A percentile compares a stretch with the other conserved stretches of the same genome.
These are phyloP conservation scores for Syritta pipiens DNA, from an alignment of 2,888 invertebrate genomes.

Conservation along the genomic window DNA sequence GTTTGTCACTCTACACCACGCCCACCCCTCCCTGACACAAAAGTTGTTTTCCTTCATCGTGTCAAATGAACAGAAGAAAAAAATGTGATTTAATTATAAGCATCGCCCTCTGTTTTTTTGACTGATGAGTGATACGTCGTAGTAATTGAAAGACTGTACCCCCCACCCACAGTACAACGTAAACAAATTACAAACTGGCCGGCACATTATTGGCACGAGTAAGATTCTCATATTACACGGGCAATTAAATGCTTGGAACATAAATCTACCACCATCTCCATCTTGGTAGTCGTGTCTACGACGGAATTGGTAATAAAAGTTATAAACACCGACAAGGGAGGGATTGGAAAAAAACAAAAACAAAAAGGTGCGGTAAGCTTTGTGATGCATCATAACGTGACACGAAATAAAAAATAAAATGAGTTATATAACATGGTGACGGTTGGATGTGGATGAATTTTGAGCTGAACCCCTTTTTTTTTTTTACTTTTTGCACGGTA, in stretches of 20 bases:
- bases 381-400: too few species aligned
- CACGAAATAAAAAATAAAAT: too few species aligned
- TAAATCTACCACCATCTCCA: conserved; percentile 3
- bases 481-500: conserved; percentile 17
- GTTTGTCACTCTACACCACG: too few species aligned
- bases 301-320: conserved; percentile 4
- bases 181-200: neutral
- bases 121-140: too few species aligned
- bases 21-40: too few species aligned
- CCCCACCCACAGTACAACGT: neutral
- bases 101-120: too few species aligned
- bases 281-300: neutral
- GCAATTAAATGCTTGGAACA: conserved; percentile 16
- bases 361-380: conserved; percentile 36
- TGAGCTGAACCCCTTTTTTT: too few species aligned
- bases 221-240: conserved; percentile 27
- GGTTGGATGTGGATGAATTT: conserved; percentile 11
- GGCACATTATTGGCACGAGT: neutral
- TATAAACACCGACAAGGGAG: neutral
- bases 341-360: neutral
- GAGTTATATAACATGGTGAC: neutral
- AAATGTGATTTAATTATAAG: too few species aligned
- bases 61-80: too few species aligned
- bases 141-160: too few species aligned
- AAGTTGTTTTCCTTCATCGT: too few species aligned